Evolutionary conservation across 1,140 invertebrate species (phyloP), one percentile per base, ranked within the genome.

Genomic region (Metopolophium dirhodum): DNA sequence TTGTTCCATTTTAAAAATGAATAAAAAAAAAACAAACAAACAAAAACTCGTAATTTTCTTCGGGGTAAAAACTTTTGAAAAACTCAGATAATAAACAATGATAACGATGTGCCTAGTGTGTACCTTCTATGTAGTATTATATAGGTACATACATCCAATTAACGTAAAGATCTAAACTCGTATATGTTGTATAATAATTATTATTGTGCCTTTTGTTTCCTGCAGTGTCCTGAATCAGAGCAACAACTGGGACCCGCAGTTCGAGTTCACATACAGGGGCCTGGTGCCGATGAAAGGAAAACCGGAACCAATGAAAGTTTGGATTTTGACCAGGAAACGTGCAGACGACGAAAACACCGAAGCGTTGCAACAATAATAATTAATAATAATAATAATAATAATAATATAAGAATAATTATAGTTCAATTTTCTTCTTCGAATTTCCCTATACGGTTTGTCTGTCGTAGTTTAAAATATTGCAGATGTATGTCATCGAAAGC

Each of bases 231-330:
- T 99, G 3, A 97, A 97, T 95, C 95, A 97, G 94, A 96, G 97
- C 37, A 97, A 98, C 94, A 99, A 99, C 95, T 96, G 96, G 94
- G 98, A 99, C 95, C 97, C 97, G 7, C 96, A 97, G 94, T 99
- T 99, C 95, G 95, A 97, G 93, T 97, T 99, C 94, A 97, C 98
- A 45, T 98, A 98, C 95, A 96, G 98, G 94, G 99, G 98, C 14
- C 97, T 97, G 68, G 97, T 99, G 6, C 95, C 95, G n/a, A 99
- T 99, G 98, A 99, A 99, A 95, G 99, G 98, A 54, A 98, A 98
- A 95, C 97, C 97, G 2, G 98, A 98, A 94, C 98, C 98, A 7
- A 99, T 99, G 98, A 97, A 98, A 94, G 98, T 98, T 26, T 99
- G 98, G 97, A 98, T 99, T 95, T 95, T 99, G 89, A 97, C 97